Percentiles rank a stretch among this genome's conserved stretches.
Conservation (phyloP, 1,140 invertebrate genomes). For the Philotrypesis tridentata region DNA sequence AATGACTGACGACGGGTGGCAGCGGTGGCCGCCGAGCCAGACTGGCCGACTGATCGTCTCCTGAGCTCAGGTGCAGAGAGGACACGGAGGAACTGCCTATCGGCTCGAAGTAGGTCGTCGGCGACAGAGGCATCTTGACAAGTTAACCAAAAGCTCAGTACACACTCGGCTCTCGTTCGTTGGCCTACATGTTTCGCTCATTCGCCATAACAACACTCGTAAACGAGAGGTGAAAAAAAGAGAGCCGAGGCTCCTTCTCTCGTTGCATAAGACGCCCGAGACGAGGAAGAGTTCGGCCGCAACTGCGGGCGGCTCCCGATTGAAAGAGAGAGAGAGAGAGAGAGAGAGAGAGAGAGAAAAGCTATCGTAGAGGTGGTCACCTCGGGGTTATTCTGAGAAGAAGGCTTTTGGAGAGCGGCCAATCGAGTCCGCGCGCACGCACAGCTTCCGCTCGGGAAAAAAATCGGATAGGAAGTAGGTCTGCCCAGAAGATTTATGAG, state of each 20-base stretch:
- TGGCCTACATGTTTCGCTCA: neutral
- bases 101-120: conserved; percentile 49
- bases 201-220: neutral
- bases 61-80: neutral
- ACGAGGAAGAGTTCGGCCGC: conserved; percentile 63
- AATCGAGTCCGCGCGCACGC: conserved; percentile 24
- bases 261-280: conserved; percentile 55
- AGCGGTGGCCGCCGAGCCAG: conserved; percentile 53
- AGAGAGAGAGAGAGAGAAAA: conserved; percentile 31
- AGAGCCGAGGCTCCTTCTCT: neutral
- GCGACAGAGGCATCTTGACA: conserved; percentile 57
- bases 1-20: conserved; percentile 50
- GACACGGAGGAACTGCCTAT: neutral
- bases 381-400: conserved; percentile 72
- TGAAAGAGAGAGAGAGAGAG: neutral
- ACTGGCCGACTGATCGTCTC: neutral
- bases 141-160: neutral
- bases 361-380: conserved; percentile 64
- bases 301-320: conserved; percentile 62
- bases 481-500: neutral
- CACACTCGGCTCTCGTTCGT: neutral
- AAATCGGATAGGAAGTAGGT: neutral
- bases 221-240: neutral
- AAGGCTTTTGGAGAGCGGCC: conserved; percentile 59
- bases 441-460: neutral